Evolutionary conservation across 2,113 vertebrate genomes (phyloP), one percentile per base, ranked within the genome.

Genomic region (Perognathus longimembris): DNA sequence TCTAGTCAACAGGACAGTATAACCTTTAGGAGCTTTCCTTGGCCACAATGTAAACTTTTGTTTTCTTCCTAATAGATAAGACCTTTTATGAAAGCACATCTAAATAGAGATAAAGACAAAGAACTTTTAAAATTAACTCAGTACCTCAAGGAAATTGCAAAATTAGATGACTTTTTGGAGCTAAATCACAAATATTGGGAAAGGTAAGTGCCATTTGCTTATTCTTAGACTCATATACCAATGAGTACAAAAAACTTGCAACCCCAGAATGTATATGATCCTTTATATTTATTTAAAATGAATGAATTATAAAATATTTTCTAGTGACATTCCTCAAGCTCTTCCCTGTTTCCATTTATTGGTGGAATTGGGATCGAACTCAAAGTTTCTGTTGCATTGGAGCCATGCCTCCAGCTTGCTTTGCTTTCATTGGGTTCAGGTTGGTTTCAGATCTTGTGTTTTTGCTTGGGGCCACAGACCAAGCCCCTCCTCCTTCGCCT

Each of bases 131-230:
- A 99, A 97, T 98, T 99, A 92, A 99, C 99, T 89, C 99, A 99
- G n/a, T 99, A 99, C 96, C 99, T 99, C 96, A 99, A 99, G 98
- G 99, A 99, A 98, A 99, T 99, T 92, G 99, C 99, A 95, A 99
- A 99, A 96, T 98, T 99, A 96, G 99, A 99, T 6, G 99, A 99
- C 97, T 99, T 99, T 95, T 98, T 98, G 94, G 98, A 99, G 75
- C 98, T 99, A 93, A 99, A 99, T 97, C 99, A 99, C 97, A 99
- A 99, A 98, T 99, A 99, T 94, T 99, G 99, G 99, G 99, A 99
- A 98, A 99, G 99, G 99, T 99, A 97, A 97, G 97, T 92, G 76
- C 54, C 96, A 82, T 83, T 89, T 94, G 40, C 15, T 69, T 84
- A 18, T 30, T 90, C 17, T 45, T 95, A 91, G 86, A 1, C 20